phyloP scores from a whole-genome alignment of 2,113 vertebrate genomes.

The Mugil cephalus region DNA sequence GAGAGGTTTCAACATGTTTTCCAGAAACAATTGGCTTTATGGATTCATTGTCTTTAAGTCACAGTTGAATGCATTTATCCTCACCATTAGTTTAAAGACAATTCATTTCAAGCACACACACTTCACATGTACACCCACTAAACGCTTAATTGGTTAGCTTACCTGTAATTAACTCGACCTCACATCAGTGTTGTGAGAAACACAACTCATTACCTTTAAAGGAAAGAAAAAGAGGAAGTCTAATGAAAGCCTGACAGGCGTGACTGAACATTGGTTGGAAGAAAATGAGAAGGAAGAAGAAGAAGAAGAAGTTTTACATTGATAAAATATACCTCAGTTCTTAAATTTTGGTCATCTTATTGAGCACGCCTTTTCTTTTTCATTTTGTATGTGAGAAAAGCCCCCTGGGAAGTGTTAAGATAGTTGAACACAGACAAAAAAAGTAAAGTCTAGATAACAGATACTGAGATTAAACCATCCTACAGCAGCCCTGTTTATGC shows the following conservation, averaged over 20 bases:
- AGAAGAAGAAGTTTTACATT: too few relatives aligned
- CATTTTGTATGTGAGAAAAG: neutral
- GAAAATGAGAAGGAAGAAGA: conserved; percentile 16
- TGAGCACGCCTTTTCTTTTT: neutral
- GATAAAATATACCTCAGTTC: too few relatives aligned
- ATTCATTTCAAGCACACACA: conserved; percentile 4
- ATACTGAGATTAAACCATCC: conserved; percentile 41
- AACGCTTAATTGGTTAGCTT: conserved; percentile 58
- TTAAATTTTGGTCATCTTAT: too few relatives aligned
- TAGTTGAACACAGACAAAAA: neutral
- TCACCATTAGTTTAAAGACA: neutral
- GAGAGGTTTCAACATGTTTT: too few relatives aligned
- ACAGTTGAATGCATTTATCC: too few relatives aligned
- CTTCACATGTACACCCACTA: conserved; percentile 17
- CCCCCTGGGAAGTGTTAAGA: neutral
- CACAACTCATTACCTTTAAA: conserved; percentile 63
- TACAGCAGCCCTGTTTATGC: conserved; percentile 52
- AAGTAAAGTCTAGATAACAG: neutral
- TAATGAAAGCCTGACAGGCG: conserved; percentile 27
- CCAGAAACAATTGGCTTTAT: too few relatives aligned
- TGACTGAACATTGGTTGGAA: conserved; percentile 5
- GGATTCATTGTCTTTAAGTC: too few relatives aligned
- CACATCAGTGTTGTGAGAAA: conserved; percentile 64
- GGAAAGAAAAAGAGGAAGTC: conserved; percentile 20
- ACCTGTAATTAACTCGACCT: conserved; percentile 70